phyloP scores from a whole-genome alignment of 2,888 invertebrate genomes.

The Eupithecia vulgata region DNA sequence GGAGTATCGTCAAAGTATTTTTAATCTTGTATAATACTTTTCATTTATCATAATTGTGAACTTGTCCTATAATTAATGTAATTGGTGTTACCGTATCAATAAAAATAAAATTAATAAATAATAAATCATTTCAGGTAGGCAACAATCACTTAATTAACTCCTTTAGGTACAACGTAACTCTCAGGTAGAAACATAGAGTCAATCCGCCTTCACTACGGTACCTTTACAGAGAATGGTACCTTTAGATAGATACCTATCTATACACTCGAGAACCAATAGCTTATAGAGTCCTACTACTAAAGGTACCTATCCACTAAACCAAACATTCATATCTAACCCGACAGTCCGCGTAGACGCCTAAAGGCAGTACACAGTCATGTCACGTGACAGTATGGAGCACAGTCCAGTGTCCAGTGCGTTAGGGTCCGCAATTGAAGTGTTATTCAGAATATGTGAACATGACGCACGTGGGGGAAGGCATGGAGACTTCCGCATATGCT shows the following conservation, averaged over 20 bases:
- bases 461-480: conserved; percentile 59
- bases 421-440: conserved; percentile 70
- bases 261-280: neutral
- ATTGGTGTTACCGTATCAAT: no score
- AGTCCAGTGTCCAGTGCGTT: conserved; percentile 70
- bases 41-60: no score
- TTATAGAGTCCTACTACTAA: neutral
- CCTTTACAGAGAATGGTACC: no score
- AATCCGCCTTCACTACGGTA: no score
- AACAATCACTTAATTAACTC: neutral
- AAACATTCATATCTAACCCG: conserved; percentile 27
- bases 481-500: conserved; percentile 53
- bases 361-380: conserved; percentile 60
- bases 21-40: no score
- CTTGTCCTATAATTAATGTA: no score
- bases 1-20: no score
- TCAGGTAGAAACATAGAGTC: no score
- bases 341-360: conserved; percentile 4
- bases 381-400: conserved; percentile 64
- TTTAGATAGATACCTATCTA: neutral
- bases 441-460: conserved; percentile 80
- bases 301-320: conserved; percentile 5
- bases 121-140: neutral
- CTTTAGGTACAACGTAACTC: no score
- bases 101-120: no score